Conservation (phyloP, 92 coral and sea anemone species). For the Phenganax subtilis region DNA sequence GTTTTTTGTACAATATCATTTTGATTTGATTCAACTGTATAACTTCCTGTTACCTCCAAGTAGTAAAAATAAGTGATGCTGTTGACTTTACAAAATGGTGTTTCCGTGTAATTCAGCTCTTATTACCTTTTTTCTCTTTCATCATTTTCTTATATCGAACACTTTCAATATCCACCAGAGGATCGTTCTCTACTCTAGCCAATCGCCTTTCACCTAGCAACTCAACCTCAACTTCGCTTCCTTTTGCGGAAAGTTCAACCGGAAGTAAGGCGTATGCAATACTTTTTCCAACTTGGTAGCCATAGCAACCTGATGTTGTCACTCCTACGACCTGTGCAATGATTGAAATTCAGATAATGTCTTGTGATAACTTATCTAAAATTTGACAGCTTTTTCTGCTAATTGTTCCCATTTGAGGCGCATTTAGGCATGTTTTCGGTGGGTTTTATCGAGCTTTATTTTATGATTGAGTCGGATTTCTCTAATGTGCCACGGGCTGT, state of each 20-base stretch:
- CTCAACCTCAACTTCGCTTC: slow-evolving; percentile 90
- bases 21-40: neutral
- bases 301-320: slow-evolving; percentile 84
- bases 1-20: neutral
- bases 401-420: too few relatives aligned
- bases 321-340: slow-evolving; percentile 75
- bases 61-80: neutral
- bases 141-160: slow-evolving; percentile 64
- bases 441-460: too few relatives aligned
- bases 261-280: slow-evolving; percentile 82
- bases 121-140: slow-evolving; percentile 48
- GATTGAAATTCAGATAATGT: neutral
- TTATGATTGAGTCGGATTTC: too few relatives aligned
- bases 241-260: slow-evolving; percentile 70
- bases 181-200: slow-evolving; percentile 84
- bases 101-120: neutral
- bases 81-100: neutral
- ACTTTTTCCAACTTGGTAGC: slow-evolving; percentile 78
- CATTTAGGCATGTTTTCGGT: too few relatives aligned
- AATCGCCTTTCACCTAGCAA: slow-evolving; percentile 72
- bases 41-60: neutral
- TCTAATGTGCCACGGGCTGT: too few relatives aligned
- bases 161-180: slow-evolving; percentile 84
- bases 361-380: neutral
- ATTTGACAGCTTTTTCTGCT: too few relatives aligned